phyloP scores from a whole-genome alignment of 1,140 invertebrate species.

The Drosophila melanogaster region DNA sequence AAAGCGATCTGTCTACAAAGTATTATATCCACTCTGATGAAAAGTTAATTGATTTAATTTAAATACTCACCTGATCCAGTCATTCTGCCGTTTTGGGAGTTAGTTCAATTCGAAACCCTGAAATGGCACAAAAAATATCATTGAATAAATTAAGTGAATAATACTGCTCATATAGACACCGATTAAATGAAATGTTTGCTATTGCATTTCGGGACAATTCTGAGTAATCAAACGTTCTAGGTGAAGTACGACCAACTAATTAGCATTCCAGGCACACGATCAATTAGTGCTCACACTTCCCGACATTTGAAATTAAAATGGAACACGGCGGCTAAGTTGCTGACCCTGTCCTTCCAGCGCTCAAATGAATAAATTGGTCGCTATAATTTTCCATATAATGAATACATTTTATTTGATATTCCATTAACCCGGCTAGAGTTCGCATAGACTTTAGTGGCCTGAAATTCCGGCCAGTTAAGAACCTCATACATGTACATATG shows the following conservation, averaged over 20 bases:
- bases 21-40: neutral
- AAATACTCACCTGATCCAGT: constrained; percentile 74
- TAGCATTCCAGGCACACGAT: constrained; percentile 57
- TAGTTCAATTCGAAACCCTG: constrained; percentile 42
- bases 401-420: constrained; percentile 16
- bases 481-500: neutral
- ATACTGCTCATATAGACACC: constrained; percentile 10
- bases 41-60: constrained; percentile 12
- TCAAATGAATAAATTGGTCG: constrained; percentile 2
- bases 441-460: constrained; percentile 27
- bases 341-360: constrained; percentile 47
- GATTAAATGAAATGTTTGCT: constrained; percentile 31
- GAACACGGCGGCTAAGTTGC: constrained; percentile 30
- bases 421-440: constrained; percentile 20
- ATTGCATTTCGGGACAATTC: constrained; percentile 34
- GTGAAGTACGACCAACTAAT: constrained; percentile 49
- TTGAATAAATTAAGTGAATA: constrained; percentile 50
- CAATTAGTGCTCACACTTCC: constrained; percentile 48
- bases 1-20: constrained; percentile 12
- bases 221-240: constrained; percentile 34
- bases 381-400: constrained; percentile 19
- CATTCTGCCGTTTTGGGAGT: constrained; percentile 46
- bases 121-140: constrained; percentile 34
- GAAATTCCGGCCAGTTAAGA: constrained; percentile 22
- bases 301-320: constrained; percentile 36